phyloP scores from a whole-genome alignment of 2,797 vertebrate genomes.

The Notolepis coatsorum region DNA sequence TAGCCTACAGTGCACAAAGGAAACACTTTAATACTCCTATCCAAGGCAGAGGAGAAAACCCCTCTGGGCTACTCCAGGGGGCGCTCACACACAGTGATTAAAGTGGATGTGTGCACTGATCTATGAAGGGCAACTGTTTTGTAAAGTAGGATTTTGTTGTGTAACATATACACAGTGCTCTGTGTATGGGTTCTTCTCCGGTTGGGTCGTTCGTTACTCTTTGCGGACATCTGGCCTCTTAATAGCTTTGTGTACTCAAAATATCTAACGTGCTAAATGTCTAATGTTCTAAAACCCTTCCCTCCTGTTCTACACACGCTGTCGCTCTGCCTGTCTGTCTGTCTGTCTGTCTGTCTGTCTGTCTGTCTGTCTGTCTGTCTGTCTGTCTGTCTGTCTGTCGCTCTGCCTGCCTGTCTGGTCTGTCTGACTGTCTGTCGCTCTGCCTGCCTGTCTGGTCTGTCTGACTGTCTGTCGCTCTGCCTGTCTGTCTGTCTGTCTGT shows the following conservation, averaged over 20 bases:
- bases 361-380: not conserved
- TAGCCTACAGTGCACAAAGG: not conserved
- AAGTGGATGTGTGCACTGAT: not conserved
- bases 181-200: no score
- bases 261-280: no score
- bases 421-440: not conserved
- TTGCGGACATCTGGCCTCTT: no score
- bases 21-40: not conserved
- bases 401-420: not conserved
- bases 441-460: not conserved
- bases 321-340: not conserved
- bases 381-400: constrained; percentile 4
- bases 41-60: not conserved
- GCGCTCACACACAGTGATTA: constrained; percentile 40
- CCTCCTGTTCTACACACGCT: no score
- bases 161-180: no score
- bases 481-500: constrained; percentile 6
- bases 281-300: no score
- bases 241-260: no score
- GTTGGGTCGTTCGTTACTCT: no score
- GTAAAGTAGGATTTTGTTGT: no score
- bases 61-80: constrained; percentile 18
- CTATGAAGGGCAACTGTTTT: no score
- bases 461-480: not conserved
- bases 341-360: not conserved